These are phyloP conservation scores for Copidosoma floridanum DNA, from an alignment of 1,140 invertebrate genomes.

Conservation along the genomic window DNA sequence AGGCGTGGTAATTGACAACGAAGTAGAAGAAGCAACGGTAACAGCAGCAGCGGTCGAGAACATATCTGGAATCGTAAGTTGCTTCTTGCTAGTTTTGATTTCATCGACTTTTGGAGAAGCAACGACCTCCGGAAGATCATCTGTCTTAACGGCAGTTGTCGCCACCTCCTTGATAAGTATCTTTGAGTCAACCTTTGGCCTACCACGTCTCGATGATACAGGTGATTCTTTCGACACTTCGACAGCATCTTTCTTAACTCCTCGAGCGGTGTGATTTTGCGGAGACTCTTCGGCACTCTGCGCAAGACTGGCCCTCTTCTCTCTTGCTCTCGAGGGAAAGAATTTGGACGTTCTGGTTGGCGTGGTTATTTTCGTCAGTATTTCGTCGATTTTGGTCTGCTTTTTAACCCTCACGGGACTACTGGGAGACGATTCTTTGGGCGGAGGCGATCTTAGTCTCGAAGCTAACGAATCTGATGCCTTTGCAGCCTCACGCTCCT, in stretches of 20 bases:
- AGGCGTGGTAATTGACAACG: background rate
- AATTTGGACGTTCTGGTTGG: conserved; percentile 46
- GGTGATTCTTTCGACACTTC: conserved; percentile 33
- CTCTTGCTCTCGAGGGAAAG: conserved; percentile 44
- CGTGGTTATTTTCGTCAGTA: conserved; percentile 50
- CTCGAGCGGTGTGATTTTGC: conserved; percentile 7
- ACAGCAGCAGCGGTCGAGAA: conserved; percentile 15
- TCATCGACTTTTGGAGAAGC: background rate
- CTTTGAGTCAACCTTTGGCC: conserved; percentile 35
- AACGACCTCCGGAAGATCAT: background rate
- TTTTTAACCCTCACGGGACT: conserved; percentile 36
- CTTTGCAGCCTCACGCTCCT: conserved; percentile 25
- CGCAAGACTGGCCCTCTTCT: conserved; percentile 33
- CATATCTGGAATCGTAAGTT: conserved; percentile 40
- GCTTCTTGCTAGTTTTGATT: conserved; percentile 25
- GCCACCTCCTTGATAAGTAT: conserved; percentile 20
- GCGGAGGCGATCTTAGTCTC: conserved; percentile 21
- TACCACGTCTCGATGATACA: conserved; percentile 38
- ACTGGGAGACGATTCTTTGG: conserved; percentile 15
- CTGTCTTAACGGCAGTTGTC: conserved; percentile 15
- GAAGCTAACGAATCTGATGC: background rate
- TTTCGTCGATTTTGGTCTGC: conserved; percentile 52
- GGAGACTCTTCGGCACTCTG: background rate
- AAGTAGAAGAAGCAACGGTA: background rate
- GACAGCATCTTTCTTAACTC: conserved; percentile 35